Conservation (phyloP, 2,797 vertebrate species). For the Channallabes apus region DNA sequence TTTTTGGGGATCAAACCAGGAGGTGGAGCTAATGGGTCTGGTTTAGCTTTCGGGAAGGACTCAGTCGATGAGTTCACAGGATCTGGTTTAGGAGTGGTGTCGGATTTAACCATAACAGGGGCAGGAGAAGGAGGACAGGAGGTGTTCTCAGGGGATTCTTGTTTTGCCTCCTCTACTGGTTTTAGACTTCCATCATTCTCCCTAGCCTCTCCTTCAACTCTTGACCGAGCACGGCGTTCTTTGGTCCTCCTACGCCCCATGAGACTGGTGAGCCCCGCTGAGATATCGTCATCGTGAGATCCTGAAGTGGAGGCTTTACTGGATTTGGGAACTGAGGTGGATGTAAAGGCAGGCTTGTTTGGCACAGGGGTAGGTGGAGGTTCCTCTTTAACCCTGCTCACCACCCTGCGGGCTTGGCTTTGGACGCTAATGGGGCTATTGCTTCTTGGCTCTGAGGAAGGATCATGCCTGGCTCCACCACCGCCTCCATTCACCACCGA, state of each 20-base stretch:
- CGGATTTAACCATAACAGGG: slow-evolving; percentile 25
- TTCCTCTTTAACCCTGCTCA: slow-evolving; percentile 75
- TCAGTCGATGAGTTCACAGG: slow-evolving; percentile 60
- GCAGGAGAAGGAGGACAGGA: slow-evolving; percentile 21
- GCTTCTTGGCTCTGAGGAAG: slow-evolving; percentile 45
- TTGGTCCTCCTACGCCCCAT: slow-evolving; percentile 87
- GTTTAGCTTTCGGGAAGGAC: slow-evolving; percentile 65
- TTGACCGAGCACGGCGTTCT: slow-evolving; percentile 82
- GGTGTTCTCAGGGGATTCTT: slow-evolving; percentile 53
- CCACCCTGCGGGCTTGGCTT: slow-evolving; percentile 75
- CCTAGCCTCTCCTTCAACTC: slow-evolving; percentile 68
- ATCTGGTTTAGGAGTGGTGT: slow-evolving; percentile 55
- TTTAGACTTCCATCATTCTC: slow-evolving; percentile 43
- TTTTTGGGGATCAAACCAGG: slow-evolving; percentile 49
- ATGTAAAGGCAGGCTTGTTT: slow-evolving; percentile 53
- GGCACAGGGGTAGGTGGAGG: slow-evolving; percentile 54
- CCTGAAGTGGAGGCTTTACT: slow-evolving; percentile 23
- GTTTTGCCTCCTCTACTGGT: slow-evolving; percentile 43
- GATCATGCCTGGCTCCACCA: slow-evolving; percentile 55
- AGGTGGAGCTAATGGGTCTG: slow-evolving; percentile 60
- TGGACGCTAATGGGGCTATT: background rate
- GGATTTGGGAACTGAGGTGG: slow-evolving; percentile 59
- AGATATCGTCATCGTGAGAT: slow-evolving; percentile 76
- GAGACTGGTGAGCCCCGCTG: slow-evolving; percentile 83
- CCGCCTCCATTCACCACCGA: slow-evolving; percentile 55